Evolutionary conservation across 2,888 invertebrate species (phyloP).

Genomic region (Gisinianus flammeolus): DNA sequence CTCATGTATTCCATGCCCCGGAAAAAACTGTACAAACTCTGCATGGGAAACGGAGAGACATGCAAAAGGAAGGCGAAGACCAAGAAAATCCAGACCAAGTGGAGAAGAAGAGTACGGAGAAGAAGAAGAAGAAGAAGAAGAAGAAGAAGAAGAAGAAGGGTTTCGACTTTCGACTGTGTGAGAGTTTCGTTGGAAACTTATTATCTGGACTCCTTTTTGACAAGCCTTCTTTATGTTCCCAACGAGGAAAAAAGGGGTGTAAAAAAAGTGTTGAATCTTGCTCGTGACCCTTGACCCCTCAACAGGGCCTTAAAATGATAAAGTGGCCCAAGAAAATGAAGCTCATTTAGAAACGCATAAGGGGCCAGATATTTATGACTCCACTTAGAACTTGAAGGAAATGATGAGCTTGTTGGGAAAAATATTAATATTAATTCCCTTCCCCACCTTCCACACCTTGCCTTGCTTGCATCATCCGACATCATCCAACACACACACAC

Average conservation of each 20-base stretch:
- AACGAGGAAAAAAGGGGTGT: constrained; percentile 10
- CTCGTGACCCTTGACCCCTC: constrained; percentile 54
- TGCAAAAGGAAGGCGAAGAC: too few species aligned
- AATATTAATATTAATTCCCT: constrained; percentile 29
- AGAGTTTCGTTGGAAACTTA: constrained; percentile 33
- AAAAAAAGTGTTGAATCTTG: constrained; percentile 57
- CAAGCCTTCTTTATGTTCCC: constrained; percentile 32
- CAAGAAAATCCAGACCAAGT: too few species aligned
- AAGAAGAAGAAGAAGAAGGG: neutral
- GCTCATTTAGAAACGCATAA: constrained; percentile 50
- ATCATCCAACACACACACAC: constrained; percentile 3
- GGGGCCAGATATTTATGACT: constrained; percentile 46
- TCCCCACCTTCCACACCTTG: constrained; percentile 32
- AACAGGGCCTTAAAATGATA: constrained; percentile 50
- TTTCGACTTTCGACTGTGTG: neutral
- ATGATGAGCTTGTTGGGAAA: constrained; percentile 38
- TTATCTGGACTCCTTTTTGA: constrained; percentile 38
- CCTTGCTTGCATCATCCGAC: too few species aligned
- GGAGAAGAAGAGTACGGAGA: neutral
- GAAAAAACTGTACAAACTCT: too few species aligned
- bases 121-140: neutral
- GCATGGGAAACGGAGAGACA: too few species aligned
- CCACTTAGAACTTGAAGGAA: constrained; percentile 41
- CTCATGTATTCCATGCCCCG: too few species aligned
- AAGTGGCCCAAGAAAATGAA: constrained; percentile 50